Percentiles rank a stretch among this genome's conserved stretches.
Conservation (phyloP, 2,797 vertebrate species). For the Sphenodon punctatus region DNA sequence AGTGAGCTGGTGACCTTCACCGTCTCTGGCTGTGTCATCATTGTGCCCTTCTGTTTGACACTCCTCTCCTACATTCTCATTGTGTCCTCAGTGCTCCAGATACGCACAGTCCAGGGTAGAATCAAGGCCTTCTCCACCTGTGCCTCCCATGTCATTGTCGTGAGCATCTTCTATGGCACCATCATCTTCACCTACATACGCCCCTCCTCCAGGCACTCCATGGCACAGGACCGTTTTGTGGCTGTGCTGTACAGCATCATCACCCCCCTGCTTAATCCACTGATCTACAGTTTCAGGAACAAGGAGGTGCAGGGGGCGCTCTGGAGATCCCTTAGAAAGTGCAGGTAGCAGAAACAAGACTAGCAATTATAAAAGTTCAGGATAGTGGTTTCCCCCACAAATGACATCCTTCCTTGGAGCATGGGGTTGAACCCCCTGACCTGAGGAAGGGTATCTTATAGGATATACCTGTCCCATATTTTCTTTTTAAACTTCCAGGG, state of each 20-base stretch:
- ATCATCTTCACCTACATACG: background rate
- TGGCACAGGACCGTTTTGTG: background rate
- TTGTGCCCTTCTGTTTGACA: background rate
- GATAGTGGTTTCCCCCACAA: too few species aligned
- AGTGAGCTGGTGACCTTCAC: background rate
- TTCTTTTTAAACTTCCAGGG: too few species aligned
- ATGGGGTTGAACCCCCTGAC: too few species aligned
- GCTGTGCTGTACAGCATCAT: conserved; percentile 60
- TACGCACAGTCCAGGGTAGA: background rate
- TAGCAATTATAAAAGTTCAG: background rate
- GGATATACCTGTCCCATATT: too few species aligned
- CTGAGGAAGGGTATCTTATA: too few species aligned
- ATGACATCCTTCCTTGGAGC: too few species aligned
- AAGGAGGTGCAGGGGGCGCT: conserved; percentile 52
- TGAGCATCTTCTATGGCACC: background rate
- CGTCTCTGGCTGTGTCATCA: background rate
- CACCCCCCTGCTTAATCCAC: conserved; percentile 60
- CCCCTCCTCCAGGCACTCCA: background rate
- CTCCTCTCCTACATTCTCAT: background rate
- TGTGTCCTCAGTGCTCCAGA: background rate
- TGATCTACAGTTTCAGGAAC: conserved; percentile 66
- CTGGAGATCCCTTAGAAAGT: conserved; percentile 26
- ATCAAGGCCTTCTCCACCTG: background rate
- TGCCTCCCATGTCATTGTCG: background rate
- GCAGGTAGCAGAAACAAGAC: too few species aligned